A percentile compares a stretch with the other conserved stretches of the same genome.
Conservation (phyloP, 2,888 invertebrate genomes). For the Aphrophora alni region DNA sequence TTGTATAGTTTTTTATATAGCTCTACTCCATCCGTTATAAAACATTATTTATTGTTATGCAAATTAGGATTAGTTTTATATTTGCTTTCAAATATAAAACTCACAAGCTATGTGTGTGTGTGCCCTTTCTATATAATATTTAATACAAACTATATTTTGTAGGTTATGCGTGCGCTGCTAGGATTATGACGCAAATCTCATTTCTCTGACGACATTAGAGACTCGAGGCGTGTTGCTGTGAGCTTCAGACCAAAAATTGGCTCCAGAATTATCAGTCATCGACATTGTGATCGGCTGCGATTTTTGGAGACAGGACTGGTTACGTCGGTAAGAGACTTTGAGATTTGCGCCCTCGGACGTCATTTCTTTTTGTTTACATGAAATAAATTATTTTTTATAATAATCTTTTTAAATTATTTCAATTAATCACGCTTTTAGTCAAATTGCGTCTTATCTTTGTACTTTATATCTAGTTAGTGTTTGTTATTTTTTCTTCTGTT, state of each 20-base stretch:
- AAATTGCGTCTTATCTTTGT: too few species aligned
- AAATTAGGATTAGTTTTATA: too few species aligned
- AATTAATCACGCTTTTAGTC: too few species aligned
- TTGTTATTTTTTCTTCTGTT: too few species aligned
- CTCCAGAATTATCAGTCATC: neutral
- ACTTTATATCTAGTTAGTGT: too few species aligned
- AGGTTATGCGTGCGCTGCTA: conserved; percentile 38
- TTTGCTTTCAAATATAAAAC: too few species aligned
- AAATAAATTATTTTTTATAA: too few species aligned
- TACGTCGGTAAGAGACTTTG: neutral
- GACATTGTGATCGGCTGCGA: neutral
- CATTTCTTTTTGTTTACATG: too few species aligned
- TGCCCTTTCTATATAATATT: too few species aligned
- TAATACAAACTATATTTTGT: neutral
- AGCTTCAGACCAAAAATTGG: conserved; percentile 19
- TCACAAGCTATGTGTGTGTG: too few species aligned
- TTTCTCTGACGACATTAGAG: conserved; percentile 38
- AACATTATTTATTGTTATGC: too few species aligned
- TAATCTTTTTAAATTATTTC: too few species aligned
- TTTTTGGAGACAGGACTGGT: neutral
- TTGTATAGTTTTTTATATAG: neutral
- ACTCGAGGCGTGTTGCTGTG: conserved; percentile 17
- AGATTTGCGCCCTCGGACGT: neutral
- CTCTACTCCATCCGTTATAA: neutral
- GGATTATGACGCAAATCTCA: conserved; percentile 41